A percentile compares a stretch with the other conserved stretches of the same genome.
Evolutionary conservation across 2,888 invertebrate genomes (phyloP).

Genomic region (Limnephilus rhombicus): DNA sequence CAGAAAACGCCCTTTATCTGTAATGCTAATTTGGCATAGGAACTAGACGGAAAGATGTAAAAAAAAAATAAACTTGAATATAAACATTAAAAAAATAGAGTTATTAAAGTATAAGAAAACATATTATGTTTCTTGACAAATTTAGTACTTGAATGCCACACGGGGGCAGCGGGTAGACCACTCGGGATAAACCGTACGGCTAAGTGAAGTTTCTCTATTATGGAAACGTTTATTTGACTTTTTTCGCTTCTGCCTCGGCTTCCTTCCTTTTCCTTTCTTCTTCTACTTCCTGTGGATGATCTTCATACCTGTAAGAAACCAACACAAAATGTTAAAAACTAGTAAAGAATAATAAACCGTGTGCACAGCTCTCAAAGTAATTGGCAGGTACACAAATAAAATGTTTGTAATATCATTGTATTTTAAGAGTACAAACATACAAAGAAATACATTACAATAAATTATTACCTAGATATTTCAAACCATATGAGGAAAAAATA

Average conservation of each 20-base stretch:
- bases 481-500: not conserved
- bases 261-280: conserved; percentile 67
- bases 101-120: not conserved
- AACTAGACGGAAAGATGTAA: not conserved
- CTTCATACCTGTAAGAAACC: conserved; percentile 80
- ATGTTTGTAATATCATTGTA: no score
- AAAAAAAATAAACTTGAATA: not conserved
- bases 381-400: no score
- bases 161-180: not conserved
- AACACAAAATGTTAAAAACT: not conserved
- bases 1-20: not conserved
- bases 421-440: no score
- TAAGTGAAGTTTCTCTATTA: not conserved
- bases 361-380: not conserved
- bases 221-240: conserved; percentile 38
- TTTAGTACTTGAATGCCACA: not conserved
- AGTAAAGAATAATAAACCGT: not conserved
- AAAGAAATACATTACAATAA: not conserved
- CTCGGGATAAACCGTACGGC: not conserved
- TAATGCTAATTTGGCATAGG: not conserved
- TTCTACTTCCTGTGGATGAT: conserved; percentile 79
- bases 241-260: conserved; percentile 54
- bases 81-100: not conserved
- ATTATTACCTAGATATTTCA: not conserved
- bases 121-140: not conserved